Conservation (phyloP, 37 sponge, comb jelly and placozoan genomes). For the Eunapius fragilis region DNA sequence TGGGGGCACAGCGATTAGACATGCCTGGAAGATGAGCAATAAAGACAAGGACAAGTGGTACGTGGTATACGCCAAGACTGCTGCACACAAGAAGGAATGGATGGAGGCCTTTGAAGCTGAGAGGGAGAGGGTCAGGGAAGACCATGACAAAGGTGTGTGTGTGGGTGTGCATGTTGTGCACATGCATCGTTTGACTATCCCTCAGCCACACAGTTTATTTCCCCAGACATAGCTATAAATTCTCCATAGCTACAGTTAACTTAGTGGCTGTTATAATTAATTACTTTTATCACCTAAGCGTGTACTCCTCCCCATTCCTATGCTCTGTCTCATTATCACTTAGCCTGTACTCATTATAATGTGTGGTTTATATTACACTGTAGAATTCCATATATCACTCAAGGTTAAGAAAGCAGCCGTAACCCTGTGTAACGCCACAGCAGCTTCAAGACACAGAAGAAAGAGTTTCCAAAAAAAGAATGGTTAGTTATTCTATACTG, state of each 20-base stretch:
- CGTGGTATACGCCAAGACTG: constrained; percentile 80
- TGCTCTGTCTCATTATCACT: too few species aligned
- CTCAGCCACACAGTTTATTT: too few species aligned
- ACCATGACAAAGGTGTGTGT: constrained; percentile 56
- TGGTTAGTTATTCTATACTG: neutral
- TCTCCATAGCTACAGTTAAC: too few species aligned
- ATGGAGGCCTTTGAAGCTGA: constrained; percentile 86
- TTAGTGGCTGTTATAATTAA: too few species aligned
- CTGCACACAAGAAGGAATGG: constrained; percentile 81
- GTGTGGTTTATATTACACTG: too few species aligned
- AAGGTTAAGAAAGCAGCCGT: neutral
- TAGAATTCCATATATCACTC: neutral
- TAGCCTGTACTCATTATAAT: too few species aligned
- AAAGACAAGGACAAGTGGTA: constrained; percentile 86
- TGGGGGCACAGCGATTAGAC: constrained; percentile 57
- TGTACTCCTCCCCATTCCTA: too few species aligned
- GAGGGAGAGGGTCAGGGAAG: constrained; percentile 70
- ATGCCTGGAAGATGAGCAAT: constrained; percentile 97
- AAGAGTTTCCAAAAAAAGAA: neutral
- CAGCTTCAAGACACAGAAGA: neutral
- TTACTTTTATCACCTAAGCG: too few species aligned
- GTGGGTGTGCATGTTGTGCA: neutral
- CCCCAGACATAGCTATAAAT: too few species aligned
- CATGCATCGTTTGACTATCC: too few species aligned
- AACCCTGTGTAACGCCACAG: neutral